Base-by-base conservation (phyloP, 2,113 vertebrate species). In the Sapajus apella region DNA sequence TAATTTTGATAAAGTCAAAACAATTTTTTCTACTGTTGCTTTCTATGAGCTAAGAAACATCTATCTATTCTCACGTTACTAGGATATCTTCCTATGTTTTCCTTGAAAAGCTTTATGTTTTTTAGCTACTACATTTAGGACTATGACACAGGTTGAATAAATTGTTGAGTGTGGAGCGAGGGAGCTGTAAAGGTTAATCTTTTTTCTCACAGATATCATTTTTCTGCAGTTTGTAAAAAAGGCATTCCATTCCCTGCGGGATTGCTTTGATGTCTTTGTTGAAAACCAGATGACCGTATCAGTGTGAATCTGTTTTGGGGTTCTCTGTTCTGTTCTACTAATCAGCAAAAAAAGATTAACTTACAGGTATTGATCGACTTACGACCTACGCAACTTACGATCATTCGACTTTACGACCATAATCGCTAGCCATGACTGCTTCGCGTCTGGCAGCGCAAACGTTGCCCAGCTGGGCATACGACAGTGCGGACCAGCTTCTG, bases 1-100 rank as follows among this genome's bases (percentile, higher is more conserved):
- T 37, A 88, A 94, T 77, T 94, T 58, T 88, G 50, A 85, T 93
- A 25, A 88, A 87, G 35, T 94, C 35, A 90, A 84, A 84, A 77
- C 25, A 73, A 13, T 73, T 27, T 50, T 89, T 84, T 43, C 20
- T 37, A 3, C 61, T 17, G 2, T 3, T 90, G 61, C 18, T 90
- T 90, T 86, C 55, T 80, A n/a, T 80, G 21, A 83, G 27, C 27
- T 77, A 80, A 77, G 45, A 90, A 87, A 95, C 37, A 88, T 21
- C 40, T 66, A 20, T 10, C 37, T 86, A 89, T 27, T 8, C 21
- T 10, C 21, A 94, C 17, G 35, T 89, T 25, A 86, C 20, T 82
- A 70, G 56, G 37, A 73, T 56, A 50, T 47, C 68, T 37, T 72
- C 76, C 61, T 76, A 37, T 18, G 40, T 75, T 95, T 79, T 95